Base-by-base conservation (phyloP, 2,888 invertebrate species). In the Unio delphinus region DNA sequence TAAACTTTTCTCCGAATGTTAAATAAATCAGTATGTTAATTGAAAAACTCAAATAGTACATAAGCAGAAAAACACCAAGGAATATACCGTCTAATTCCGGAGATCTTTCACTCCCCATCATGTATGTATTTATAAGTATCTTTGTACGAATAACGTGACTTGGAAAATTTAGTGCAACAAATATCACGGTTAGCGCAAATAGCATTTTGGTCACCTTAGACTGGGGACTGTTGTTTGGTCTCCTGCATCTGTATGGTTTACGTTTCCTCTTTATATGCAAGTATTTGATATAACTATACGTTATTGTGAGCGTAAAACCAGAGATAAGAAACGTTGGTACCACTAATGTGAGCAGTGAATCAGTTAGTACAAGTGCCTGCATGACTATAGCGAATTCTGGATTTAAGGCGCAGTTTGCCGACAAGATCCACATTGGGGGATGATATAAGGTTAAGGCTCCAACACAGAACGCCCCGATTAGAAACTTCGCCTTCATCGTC, bases 11-110 rank as follows among this genome's bases (percentile, higher is more conserved):
- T 1, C 85, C 85, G 65, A 80, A 83, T 2, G 69, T 64, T 11
- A 82, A 69, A 64, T 85, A 85, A 11, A 84, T 77, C 20, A 82
- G 30, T n/a, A 83, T 65, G 63, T 85, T 85, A 26, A 83, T 79
- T 7, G 83, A 77, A 57, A 82, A 78, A 26, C 83, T 83, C 61
- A 81, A 45, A 65, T 83, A 83, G 70, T 82, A 85, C 8, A 84
- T 70, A 18, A 81, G 76, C 60, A 80, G 78, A 62, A 83, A 78
- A 2, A 82, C 56, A 18, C 78, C 68, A 58, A 76, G 75, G 18
- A 79, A 64, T 1, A 68, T 56, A 11, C 61, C 69, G 5, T 76
- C 76, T 20, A 68, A 45, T 4, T 17, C 56, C 17, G 73, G 64
- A 3, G 67, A 66, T 4, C 62, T 70, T 0, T 65, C 57, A 58